phyloP scores from a whole-genome alignment of 2,797 vertebrate species.

The Perodicticus potto region DNA sequence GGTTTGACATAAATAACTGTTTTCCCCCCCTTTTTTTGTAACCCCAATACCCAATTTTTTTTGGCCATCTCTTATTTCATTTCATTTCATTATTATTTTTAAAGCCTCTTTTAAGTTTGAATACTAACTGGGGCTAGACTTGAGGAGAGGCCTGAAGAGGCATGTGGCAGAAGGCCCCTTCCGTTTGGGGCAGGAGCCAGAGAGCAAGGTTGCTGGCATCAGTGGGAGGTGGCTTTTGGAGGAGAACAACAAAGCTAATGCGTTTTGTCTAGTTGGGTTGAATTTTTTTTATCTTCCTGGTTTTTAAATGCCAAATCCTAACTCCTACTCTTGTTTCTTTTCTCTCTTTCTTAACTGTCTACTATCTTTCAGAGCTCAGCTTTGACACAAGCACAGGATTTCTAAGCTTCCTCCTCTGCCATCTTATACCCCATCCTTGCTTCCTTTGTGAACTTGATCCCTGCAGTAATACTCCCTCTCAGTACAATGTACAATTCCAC shows the following conservation, averaged over 20 bases:
- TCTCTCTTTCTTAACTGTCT: not conserved
- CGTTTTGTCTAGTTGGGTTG: not conserved
- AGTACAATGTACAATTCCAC: too few relatives aligned
- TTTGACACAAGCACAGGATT: not conserved
- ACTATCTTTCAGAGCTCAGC: not conserved
- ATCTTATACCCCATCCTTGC: not conserved
- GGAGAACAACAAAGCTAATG: not conserved
- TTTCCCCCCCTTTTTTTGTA: not conserved
- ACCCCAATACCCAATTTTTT: not conserved
- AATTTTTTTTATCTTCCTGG: not conserved
- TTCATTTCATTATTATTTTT: not conserved
- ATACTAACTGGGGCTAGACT: not conserved
- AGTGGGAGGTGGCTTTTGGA: not conserved
- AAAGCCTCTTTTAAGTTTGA: not conserved
- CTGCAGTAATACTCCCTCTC: not conserved
- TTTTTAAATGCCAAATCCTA: slow-evolving; percentile 23
- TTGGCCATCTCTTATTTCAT: not conserved
- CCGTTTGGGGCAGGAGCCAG: not conserved
- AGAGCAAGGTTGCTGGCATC: too few relatives aligned
- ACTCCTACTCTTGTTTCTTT: not conserved
- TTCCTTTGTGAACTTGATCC: not conserved
- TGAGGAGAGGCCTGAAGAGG: not conserved
- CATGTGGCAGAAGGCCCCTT: not conserved
- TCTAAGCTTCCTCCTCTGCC: not conserved
- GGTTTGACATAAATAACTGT: not conserved